These are phyloP conservation scores for Plebejus argus DNA, from an alignment of 2,888 invertebrate species.

Conservation along the genomic window DNA sequence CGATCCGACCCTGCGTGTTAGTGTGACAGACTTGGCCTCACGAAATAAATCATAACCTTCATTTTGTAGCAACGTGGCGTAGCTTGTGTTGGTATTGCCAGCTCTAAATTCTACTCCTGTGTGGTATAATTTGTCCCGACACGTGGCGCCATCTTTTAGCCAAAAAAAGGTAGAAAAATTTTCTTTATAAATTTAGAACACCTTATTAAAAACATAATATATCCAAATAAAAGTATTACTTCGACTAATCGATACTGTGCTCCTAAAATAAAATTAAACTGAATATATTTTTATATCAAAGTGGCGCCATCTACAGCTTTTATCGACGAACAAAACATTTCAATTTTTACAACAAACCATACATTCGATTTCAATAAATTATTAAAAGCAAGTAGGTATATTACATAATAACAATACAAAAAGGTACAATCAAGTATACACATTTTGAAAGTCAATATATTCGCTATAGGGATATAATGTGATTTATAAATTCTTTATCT, in stretches of 20 bases:
- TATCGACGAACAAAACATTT: neutral
- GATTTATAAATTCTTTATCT: constrained; percentile 30
- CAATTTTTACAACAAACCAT: neutral
- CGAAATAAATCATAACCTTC: constrained; percentile 12
- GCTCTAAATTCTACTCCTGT: constrained; percentile 9
- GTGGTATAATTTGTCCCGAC: neutral
- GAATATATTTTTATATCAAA: neutral
- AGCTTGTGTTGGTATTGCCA: constrained; percentile 13
- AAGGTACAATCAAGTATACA: constrained; percentile 12
- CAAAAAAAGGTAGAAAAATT: neutral
- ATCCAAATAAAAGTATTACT: too few species aligned
- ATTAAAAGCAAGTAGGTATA: neutral
- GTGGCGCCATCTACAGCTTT: neutral
- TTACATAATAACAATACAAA: constrained; percentile 15
- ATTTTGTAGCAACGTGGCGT: constrained; percentile 18
- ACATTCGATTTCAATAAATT: neutral
- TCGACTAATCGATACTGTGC: too few species aligned
- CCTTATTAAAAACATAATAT: neutral
- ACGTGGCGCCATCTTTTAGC: neutral
- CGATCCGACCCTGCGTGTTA: constrained; percentile 17
- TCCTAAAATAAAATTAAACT: too few species aligned
- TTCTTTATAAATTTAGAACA: neutral
- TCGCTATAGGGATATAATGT: constrained; percentile 17
- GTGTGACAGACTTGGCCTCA: constrained; percentile 13
- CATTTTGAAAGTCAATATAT: constrained; percentile 3